Conservation (phyloP, 2,888 invertebrate species). For the Drosophila mettleri region DNA sequence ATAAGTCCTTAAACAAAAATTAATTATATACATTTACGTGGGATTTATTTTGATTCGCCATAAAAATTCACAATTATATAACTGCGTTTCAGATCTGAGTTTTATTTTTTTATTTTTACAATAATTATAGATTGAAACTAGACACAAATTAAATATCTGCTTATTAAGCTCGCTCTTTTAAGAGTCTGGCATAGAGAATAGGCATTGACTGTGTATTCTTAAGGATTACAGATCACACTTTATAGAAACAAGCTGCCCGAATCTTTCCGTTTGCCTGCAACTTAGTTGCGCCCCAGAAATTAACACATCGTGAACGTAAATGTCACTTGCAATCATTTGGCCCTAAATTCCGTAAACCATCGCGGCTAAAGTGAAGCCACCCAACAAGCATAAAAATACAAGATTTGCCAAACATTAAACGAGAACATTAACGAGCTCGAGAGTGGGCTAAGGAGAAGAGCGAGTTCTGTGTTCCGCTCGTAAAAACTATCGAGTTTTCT, state of each 20-base stretch:
- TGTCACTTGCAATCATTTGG: conserved; percentile 60
- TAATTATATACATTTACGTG: too few relatives aligned
- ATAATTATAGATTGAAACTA: too few relatives aligned
- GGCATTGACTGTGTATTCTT: not conserved
- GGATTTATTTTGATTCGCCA: too few relatives aligned
- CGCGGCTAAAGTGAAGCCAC: conserved; percentile 51
- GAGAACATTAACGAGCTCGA: conserved; percentile 64
- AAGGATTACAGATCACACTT: not conserved
- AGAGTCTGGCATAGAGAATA: too few relatives aligned
- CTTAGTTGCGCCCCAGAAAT: conserved; percentile 66
- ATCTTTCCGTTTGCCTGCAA: conserved; percentile 38
- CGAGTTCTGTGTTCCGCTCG: conserved; percentile 5
- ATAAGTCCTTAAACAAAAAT: too few relatives aligned
- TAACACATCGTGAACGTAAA: conserved; percentile 69
- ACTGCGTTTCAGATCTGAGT: too few relatives aligned
- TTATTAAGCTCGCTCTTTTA: too few relatives aligned
- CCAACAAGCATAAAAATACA: conserved; percentile 60
- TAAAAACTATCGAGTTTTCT: conserved; percentile 11
- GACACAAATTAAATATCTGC: too few relatives aligned
- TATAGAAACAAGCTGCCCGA: not conserved
- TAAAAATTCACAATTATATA: too few relatives aligned
- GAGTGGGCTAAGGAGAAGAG: conserved; percentile 8
- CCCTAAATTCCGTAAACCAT: conserved; percentile 34
- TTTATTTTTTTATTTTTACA: too few relatives aligned
- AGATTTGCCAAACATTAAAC: conserved; percentile 70